Evolutionary conservation across 2,888 invertebrate genomes (phyloP).

Genomic region (Cyclophora punctaria): DNA sequence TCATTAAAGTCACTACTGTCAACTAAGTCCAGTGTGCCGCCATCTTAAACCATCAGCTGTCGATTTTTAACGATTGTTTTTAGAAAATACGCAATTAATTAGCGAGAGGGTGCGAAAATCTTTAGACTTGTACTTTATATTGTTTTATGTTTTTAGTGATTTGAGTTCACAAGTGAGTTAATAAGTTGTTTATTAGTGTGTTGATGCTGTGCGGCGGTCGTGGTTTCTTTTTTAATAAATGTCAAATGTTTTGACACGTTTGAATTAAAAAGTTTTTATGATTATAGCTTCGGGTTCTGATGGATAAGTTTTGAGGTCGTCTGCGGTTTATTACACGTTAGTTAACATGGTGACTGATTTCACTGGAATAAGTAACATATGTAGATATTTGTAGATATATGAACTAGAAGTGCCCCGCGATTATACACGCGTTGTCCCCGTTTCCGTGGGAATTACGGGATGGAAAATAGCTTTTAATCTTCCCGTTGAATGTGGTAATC

Average conservation of each 20-base stretch:
- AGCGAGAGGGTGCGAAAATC: constrained; percentile 45
- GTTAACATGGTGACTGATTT: no score
- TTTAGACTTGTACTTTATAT: constrained; percentile 19
- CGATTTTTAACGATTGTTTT: constrained; percentile 24
- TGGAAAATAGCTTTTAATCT: no score
- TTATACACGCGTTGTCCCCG: no score
- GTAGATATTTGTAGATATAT: no score
- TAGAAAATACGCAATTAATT: constrained; percentile 52
- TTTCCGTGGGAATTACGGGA: no score
- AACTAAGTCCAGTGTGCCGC: constrained; percentile 18
- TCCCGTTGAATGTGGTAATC: no score
- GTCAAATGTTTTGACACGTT: constrained; percentile 20
- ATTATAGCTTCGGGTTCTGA: background rate
- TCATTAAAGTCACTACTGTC: no score
- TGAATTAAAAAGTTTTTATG: constrained; percentile 11
- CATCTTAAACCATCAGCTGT: constrained; percentile 3
- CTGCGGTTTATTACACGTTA: background rate
- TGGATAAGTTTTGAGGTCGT: constrained; percentile 14
- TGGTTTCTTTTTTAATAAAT: constrained; percentile 25
- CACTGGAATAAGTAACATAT: no score
- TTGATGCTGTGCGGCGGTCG: constrained; percentile 12
- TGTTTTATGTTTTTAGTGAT: constrained; percentile 22
- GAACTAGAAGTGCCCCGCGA: no score
- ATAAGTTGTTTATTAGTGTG: constrained; percentile 22
- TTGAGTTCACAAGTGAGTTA: constrained; percentile 18